Evolutionary conservation across 2,888 invertebrate species (phyloP).

Genomic region (Osedax frankpressi): DNA sequence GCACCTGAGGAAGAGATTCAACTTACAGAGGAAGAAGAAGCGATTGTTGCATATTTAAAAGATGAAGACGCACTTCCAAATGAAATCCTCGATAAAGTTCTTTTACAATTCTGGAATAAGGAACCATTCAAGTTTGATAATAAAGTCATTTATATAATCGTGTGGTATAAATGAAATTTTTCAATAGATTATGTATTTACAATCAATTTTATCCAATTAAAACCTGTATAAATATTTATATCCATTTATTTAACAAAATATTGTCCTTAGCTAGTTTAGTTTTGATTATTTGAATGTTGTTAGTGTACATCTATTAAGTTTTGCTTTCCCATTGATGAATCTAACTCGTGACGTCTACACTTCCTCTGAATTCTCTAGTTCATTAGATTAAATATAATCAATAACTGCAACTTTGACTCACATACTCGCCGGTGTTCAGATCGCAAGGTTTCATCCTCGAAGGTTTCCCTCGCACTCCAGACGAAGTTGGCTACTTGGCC

Average conservation of each 20-base stretch:
- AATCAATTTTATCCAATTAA: no score
- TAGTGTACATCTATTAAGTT: no score
- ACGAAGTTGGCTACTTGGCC: conserved; percentile 39
- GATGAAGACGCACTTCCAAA: conserved; percentile 39
- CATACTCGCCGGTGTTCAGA: conserved; percentile 28
- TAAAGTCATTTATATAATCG: no score
- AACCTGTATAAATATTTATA: no score
- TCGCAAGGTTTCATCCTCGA: conserved; percentile 45
- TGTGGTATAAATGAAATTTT: no score
- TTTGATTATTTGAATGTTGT: no score
- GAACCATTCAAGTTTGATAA: conserved; percentile 38
- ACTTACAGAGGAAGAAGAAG: conserved; percentile 43
- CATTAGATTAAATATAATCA: neutral
- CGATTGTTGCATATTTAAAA: conserved; percentile 42
- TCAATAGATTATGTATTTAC: no score
- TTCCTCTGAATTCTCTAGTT: neutral
- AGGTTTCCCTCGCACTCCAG: conserved; percentile 43
- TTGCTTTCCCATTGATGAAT: neutral
- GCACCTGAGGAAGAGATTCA: conserved; percentile 32
- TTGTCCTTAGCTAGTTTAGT: no score
- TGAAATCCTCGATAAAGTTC: conserved; percentile 40
- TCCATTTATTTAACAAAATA: no score
- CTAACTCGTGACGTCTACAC: neutral
- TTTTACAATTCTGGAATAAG: conserved; percentile 43
- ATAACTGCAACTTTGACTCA: neutral